Conservation (phyloP, 2,113 vertebrate species). For the Bubo bubo region DNA sequence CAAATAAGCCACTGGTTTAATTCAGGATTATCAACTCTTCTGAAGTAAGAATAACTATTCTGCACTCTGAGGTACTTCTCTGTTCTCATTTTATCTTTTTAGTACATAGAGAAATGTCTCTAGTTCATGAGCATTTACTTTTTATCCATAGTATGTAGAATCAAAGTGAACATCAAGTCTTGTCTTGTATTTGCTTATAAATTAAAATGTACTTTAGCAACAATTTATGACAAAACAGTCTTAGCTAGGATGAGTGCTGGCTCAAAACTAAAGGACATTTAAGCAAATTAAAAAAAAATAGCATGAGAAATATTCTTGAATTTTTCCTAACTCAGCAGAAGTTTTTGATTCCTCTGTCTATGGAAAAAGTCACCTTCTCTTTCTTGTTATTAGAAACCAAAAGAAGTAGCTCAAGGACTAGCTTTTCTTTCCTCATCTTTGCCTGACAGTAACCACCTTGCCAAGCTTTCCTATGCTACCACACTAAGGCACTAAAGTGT, state of each 20-base stretch:
- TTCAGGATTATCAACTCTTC: not conserved
- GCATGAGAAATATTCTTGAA: not conserved
- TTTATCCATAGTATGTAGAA: not conserved
- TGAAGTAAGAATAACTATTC: not conserved
- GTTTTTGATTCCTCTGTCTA: not conserved
- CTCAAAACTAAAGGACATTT: not conserved
- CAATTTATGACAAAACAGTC: not conserved
- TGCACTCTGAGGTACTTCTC: not conserved
- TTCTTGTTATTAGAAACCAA: not conserved
- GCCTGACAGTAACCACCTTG: not conserved
- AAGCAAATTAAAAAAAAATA: not conserved
- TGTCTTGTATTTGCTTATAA: not conserved
- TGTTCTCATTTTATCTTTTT: not conserved
- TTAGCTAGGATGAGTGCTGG: not conserved
- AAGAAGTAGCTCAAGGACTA: not conserved
- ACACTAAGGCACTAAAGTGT: not conserved
- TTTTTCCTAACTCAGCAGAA: not conserved
- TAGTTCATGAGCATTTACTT: not conserved
- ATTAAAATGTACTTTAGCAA: not conserved
- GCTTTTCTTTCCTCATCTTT: not conserved
- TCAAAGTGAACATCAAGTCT: not conserved
- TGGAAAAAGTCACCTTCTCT: not conserved
- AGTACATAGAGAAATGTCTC: not conserved
- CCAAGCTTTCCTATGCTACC: not conserved
- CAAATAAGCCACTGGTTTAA: not conserved